A percentile compares a stretch with the other conserved stretches of the same genome.
Evolutionary conservation across 2,113 vertebrate genomes (phyloP).

Genomic region (Poicephalus meyeri): DNA sequence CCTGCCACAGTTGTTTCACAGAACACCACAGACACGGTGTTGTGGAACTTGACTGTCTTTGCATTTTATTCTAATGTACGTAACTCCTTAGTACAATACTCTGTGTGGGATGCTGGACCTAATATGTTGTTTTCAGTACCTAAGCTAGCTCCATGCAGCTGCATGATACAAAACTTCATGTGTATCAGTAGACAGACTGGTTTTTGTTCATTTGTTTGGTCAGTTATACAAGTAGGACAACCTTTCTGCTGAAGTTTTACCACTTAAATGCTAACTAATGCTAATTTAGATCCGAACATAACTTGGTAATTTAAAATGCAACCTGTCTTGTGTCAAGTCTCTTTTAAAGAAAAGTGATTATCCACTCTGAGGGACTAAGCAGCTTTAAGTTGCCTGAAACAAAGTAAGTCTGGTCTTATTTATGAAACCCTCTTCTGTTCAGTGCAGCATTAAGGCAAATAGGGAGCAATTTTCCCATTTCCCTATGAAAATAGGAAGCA

Average conservation of each 20-base stretch:
- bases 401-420: neutral
- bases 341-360: neutral
- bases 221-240: neutral
- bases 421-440: neutral
- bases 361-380: neutral
- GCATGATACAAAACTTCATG: too few relatives aligned
- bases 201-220: neutral
- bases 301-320: neutral
- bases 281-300: neutral
- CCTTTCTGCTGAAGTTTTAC: neutral
- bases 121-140: neutral
- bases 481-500: neutral
- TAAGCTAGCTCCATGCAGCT: neutral
- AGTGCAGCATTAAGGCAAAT: neutral
- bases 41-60: neutral
- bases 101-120: neutral
- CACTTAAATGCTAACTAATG: neutral
- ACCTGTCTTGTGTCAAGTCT: neutral
- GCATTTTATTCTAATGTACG: neutral
- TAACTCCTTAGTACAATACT: neutral
- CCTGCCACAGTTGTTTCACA: neutral
- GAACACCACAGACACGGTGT: neutral
- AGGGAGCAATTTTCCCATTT: neutral
- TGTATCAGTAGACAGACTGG: fast-evolving
- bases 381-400: neutral